phyloP scores from a whole-genome alignment of 2,888 invertebrate genomes.

The Pseudococcus viburni region DNA sequence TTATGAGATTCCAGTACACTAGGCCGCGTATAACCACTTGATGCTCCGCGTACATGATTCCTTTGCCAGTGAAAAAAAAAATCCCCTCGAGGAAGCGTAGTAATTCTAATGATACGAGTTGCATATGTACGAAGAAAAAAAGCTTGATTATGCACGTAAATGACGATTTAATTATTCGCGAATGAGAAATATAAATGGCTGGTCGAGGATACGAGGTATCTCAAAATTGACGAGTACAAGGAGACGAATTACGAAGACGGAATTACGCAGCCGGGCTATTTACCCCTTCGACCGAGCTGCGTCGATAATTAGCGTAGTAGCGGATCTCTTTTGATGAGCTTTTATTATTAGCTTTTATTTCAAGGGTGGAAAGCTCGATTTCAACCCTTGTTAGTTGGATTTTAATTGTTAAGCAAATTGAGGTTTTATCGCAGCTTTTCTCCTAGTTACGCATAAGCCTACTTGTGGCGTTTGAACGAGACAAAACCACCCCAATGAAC shows the following conservation, averaged over 20 bases:
- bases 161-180: neutral
- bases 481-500: slow-evolving; percentile 5
- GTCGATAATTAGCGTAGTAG: slow-evolving; percentile 57
- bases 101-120: neutral
- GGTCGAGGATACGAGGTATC: neutral
- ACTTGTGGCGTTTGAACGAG: slow-evolving; percentile 21
- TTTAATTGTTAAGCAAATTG: slow-evolving; percentile 65
- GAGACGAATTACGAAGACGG: neutral
- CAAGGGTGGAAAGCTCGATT: slow-evolving; percentile 59
- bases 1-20: slow-evolving; percentile 48
- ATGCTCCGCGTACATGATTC: slow-evolving; percentile 12
- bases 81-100: neutral
- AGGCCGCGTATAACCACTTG: slow-evolving; percentile 21
- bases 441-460: slow-evolving; percentile 46
- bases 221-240: neutral
- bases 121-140: neutral
- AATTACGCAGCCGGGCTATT: slow-evolving; percentile 8
- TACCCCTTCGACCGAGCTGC: neutral
- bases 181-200: neutral
- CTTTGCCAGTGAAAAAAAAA: neutral
- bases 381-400: slow-evolving; percentile 63
- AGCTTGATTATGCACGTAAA: neutral
- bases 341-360: slow-evolving; percentile 64
- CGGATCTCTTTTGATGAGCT: slow-evolving; percentile 62
- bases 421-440: slow-evolving; percentile 64